A percentile compares a stretch with the other conserved stretches of the same genome.
phyloP scores from a whole-genome alignment of 2,888 invertebrate species.

The Furcula furcula region DNA sequence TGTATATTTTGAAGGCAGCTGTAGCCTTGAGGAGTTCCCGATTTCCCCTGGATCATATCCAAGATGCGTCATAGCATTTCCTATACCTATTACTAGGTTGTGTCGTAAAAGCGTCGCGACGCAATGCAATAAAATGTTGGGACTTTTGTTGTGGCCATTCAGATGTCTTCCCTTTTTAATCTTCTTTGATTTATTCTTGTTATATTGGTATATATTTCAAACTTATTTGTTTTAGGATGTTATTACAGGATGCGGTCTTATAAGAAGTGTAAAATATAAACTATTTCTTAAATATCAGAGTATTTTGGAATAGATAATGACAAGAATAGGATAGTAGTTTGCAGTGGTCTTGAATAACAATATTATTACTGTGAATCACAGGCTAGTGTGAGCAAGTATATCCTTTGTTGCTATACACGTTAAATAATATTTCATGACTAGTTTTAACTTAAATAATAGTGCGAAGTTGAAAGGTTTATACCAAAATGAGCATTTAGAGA shows the following conservation, averaged over 20 bases:
- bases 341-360: too few relatives aligned
- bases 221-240: constrained; percentile 13
- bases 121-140: constrained; percentile 37
- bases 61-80: constrained; percentile 41
- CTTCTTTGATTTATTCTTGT: constrained; percentile 24
- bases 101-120: constrained; percentile 32
- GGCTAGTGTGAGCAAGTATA: too few relatives aligned
- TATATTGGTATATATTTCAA: constrained; percentile 15
- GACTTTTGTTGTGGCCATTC: constrained; percentile 23
- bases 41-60: constrained; percentile 49
- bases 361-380: too few relatives aligned
- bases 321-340: background rate
- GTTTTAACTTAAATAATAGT: too few relatives aligned
- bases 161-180: constrained; percentile 27
- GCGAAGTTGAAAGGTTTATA: too few relatives aligned
- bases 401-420: too few relatives aligned
- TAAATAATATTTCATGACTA: too few relatives aligned
- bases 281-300: background rate
- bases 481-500: too few relatives aligned
- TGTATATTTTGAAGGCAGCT: constrained; percentile 41
- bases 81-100: constrained; percentile 5
- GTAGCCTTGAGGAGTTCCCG: constrained; percentile 43
- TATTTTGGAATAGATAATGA: background rate
- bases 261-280: background rate
- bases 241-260: background rate